Base-by-base conservation (phyloP, 2,113 vertebrate species). In the Myrmecophaga tridactyla region DNA sequence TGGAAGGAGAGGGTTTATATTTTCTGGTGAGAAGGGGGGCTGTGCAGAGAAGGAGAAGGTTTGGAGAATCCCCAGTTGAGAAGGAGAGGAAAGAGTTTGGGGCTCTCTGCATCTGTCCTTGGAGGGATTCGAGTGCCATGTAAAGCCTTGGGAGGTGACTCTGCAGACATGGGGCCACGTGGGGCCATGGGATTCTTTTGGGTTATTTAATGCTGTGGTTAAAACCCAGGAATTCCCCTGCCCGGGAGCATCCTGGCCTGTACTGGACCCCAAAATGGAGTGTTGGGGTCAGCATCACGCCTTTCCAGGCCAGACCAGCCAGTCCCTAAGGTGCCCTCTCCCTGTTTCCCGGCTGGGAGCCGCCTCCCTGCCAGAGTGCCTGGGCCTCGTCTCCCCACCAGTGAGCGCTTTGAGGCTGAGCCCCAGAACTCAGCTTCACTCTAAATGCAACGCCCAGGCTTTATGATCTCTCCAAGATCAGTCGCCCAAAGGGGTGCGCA, bases 151-250 rank as follows among this genome's bases (percentile, higher is more conserved):
- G 51, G 7, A 1, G 0, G 12, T 5, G 41, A 10, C 17, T n/a
- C 77, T 3, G 51, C n/a, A 15, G 93, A 63, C 53, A 80, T 11
- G 1, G 43, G 27, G 7, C 78, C 60, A 2, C 1, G 0, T 5
- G 25, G 15, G 18, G 23, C 11, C 7, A 0, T 0, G 53, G 10
- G 76, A 15, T 8, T 8, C 15, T 36, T 58, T 4, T 0, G 39
- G 65, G 83, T 56, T n/a, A 41, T 11, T 7, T 0, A 3, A 1
- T 1, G 4, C 3, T 1, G 13, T 14, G 67, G 51, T 18, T 4
- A 51, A 63, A 34, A 21, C 9, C 76, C 48, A 56, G 73, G 62
- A 76, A 46, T 36, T 34, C 21, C 39, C 31, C 83, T 7, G 29
- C n/a, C 36, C 13, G 0, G 41, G 8, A n/a, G 18, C 65, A 9